phyloP scores from a whole-genome alignment of 2,888 invertebrate genomes.

The Epinotia bilunana region DNA sequence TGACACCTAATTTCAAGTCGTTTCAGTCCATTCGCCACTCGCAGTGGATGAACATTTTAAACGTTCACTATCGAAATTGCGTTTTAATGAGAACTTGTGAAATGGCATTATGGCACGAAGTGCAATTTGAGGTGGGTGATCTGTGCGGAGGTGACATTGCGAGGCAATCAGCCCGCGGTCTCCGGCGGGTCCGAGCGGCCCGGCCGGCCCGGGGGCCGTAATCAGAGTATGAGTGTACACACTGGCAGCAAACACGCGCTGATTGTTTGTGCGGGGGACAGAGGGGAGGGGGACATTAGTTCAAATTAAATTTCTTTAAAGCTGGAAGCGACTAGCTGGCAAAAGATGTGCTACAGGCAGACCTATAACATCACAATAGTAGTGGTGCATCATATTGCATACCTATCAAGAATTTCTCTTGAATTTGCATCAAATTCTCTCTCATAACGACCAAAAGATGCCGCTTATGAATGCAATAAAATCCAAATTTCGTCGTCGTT shows the following conservation, averaged over 20 bases:
- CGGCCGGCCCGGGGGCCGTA: conserved; percentile 27
- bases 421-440: too few relatives aligned
- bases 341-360: not conserved
- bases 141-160: conserved; percentile 21
- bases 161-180: conserved; percentile 30
- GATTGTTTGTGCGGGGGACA: conserved; percentile 38
- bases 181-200: conserved; percentile 10
- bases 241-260: conserved; percentile 40
- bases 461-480: not conserved
- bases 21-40: not conserved
- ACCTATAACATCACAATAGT: not conserved
- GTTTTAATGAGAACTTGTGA: not conserved
- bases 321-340: conserved; percentile 11
- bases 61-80: not conserved
- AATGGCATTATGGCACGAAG: not conserved
- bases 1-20: not conserved
- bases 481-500: not conserved
- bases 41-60: not conserved
- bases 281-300: conserved; percentile 20
- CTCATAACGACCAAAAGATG: not conserved
- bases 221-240: conserved; percentile 43
- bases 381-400: not conserved
- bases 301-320: conserved; percentile 44
- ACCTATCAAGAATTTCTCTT: not conserved
- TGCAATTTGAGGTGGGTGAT: conserved; percentile 8